phyloP scores from a whole-genome alignment of 2,113 vertebrate genomes.

The Carollia perspicillata region DNA sequence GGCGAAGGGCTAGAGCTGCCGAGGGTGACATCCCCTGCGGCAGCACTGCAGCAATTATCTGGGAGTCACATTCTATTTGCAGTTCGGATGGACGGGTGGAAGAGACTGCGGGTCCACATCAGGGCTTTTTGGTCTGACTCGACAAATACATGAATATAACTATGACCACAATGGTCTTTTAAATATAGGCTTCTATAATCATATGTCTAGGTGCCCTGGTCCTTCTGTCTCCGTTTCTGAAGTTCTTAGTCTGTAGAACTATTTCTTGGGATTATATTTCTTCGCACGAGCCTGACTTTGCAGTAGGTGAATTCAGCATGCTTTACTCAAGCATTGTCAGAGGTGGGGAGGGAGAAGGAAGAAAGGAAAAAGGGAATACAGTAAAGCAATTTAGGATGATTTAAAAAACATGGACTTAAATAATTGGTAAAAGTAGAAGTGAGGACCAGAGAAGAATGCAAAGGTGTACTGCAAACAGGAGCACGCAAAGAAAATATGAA shows the following conservation, averaged over 20 bases:
- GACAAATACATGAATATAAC: neutral
- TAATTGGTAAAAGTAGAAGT: neutral
- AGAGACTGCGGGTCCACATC: neutral
- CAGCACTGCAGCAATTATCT: slow-evolving; percentile 24
- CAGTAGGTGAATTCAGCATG: neutral
- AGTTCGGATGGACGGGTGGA: neutral
- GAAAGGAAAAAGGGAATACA: neutral
- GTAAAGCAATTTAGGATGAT: neutral
- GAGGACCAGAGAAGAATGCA: neutral
- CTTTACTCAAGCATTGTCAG: neutral
- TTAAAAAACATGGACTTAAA: neutral
- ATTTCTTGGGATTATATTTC: neutral
- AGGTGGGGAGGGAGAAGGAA: neutral
- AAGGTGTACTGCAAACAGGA: neutral
- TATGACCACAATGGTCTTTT: neutral
- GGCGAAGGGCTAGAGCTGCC: slow-evolving; percentile 53
- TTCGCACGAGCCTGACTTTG: neutral
- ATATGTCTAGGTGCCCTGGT: neutral
- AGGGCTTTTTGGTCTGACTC: neutral
- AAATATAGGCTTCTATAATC: neutral
- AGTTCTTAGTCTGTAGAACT: neutral
- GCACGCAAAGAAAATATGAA: neutral
- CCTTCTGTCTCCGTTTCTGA: neutral
- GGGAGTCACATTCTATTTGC: slow-evolving; percentile 23
- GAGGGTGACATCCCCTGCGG: slow-evolving; percentile 16